Evolutionary conservation across 2,113 vertebrate species (phyloP).

Genomic region (Forbesichthys agassizii): DNA sequence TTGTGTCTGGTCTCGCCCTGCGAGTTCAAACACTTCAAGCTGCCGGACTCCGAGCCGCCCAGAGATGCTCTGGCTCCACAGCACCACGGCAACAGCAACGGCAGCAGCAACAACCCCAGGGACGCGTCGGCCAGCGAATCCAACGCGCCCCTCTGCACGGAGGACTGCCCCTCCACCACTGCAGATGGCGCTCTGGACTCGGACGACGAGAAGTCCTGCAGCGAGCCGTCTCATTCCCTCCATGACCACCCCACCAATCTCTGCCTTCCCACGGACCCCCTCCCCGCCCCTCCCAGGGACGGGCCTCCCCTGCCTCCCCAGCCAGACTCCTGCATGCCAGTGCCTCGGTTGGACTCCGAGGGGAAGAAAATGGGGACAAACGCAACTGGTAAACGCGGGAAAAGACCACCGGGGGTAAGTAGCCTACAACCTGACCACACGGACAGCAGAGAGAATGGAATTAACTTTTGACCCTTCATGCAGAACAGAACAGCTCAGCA

Average conservation of each 20-base stretch:
- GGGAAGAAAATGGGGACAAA: slow-evolving; percentile 57
- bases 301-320: slow-evolving; percentile 83
- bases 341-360: slow-evolving; percentile 79
- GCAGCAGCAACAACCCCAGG: slow-evolving; percentile 48
- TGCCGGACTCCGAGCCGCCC: slow-evolving; percentile 67
- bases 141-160: slow-evolving; percentile 72
- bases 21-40: slow-evolving; percentile 91
- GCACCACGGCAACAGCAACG: slow-evolving; percentile 15
- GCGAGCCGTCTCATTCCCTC: slow-evolving; percentile 66
- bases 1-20: slow-evolving; percentile 94
- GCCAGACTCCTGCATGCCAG: slow-evolving; percentile 89
- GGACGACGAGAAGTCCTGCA: slow-evolving; percentile 80
- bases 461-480: no score
- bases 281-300: slow-evolving; percentile 82
- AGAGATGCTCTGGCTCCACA: slow-evolving; percentile 74
- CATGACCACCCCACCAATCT: slow-evolving; percentile 56
- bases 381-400: slow-evolving; percentile 54
- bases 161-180: slow-evolving; percentile 84
- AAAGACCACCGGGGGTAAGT: slow-evolving; percentile 65
- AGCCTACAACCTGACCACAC: slow-evolving; percentile 46
- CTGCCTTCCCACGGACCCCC: slow-evolving; percentile 76
- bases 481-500: no score
- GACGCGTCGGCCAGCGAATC: slow-evolving; percentile 86
- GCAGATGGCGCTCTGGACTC: slow-evolving; percentile 84
- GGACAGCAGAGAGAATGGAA: no score